These are phyloP conservation scores for Melozone crissalis DNA, from an alignment of 2,113 vertebrate genomes.

Conservation along the genomic window DNA sequence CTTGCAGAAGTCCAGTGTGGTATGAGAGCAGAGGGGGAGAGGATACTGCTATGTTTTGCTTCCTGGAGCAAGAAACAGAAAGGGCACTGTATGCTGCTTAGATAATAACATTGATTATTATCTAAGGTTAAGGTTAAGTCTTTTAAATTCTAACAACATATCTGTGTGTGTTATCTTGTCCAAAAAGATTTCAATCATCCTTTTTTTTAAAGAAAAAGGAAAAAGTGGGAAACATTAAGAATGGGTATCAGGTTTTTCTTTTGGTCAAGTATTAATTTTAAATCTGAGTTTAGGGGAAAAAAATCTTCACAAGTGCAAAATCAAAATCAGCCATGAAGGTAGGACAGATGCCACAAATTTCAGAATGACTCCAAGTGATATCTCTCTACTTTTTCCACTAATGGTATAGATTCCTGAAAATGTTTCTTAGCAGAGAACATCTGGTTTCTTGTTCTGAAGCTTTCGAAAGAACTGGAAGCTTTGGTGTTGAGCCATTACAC, in stretches of 20 bases:
- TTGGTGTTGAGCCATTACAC: neutral
- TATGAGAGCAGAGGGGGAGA: neutral
- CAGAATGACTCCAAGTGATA: neutral
- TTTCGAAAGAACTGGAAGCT: neutral
- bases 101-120: neutral
- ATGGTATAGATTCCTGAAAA: neutral
- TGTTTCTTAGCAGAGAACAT: neutral
- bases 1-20: neutral
- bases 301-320: neutral
- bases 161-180: neutral
- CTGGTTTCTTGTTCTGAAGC: neutral
- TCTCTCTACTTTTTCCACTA: neutral
- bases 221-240: neutral
- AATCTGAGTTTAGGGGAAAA: neutral
- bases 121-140: neutral
- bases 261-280: neutral
- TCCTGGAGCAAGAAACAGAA: neutral
- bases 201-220: neutral
- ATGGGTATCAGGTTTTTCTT: neutral
- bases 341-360: neutral
- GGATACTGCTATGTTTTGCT: neutral
- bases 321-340: neutral
- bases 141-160: neutral
- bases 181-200: neutral
- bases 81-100: neutral